Evolutionary conservation across 2,113 vertebrate genomes (phyloP).

Genomic region (Indicator maculatus): DNA sequence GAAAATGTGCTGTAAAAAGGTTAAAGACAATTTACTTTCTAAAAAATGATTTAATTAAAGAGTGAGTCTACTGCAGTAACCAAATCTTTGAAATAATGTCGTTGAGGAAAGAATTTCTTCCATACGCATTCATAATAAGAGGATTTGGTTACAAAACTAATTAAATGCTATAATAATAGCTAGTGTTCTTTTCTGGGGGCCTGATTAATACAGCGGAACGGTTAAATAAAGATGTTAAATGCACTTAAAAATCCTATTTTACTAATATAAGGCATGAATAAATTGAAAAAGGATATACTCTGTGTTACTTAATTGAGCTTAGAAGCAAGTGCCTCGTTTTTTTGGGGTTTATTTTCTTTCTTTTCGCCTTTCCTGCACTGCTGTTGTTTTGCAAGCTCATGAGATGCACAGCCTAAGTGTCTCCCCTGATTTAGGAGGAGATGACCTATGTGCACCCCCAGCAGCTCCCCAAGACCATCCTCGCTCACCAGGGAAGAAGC

Average conservation of each 20-base stretch:
- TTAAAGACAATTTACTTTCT: conserved; percentile 74
- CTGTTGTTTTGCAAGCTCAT: background rate
- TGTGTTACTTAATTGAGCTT: conserved; percentile 66
- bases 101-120: conserved; percentile 66
- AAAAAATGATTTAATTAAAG: conserved; percentile 70
- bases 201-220: conserved; percentile 73
- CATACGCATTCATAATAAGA: conserved; percentile 66
- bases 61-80: conserved; percentile 69
- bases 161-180: conserved; percentile 73
- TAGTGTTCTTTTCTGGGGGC: conserved; percentile 72
- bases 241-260: conserved; percentile 71
- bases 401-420: background rate
- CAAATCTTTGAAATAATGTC: conserved; percentile 70
- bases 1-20: conserved; percentile 69
- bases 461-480: background rate
- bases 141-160: conserved; percentile 77
- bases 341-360: background rate
- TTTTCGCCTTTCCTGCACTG: conserved; percentile 32
- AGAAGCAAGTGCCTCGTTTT: conserved; percentile 59
- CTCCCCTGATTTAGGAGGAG: background rate
- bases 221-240: conserved; percentile 75
- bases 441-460: fast-evolving
- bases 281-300: conserved; percentile 62
- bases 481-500: background rate
- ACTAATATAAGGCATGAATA: conserved; percentile 72